These are phyloP conservation scores for Ondatra zibethicus DNA, from an alignment of 2,113 vertebrate genomes.

Conservation along the genomic window DNA sequence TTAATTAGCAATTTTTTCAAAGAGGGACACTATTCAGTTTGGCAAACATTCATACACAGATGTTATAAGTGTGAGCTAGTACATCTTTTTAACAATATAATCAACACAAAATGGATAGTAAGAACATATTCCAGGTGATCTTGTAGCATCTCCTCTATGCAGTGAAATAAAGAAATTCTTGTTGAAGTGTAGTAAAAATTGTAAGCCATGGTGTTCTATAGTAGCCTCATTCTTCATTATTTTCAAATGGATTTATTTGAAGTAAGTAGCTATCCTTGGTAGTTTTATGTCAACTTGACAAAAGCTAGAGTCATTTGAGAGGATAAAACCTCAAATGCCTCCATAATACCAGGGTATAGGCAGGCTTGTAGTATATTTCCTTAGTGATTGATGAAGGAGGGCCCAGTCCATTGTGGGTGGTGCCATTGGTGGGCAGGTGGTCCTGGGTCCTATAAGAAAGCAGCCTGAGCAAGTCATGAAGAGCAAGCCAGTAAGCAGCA, in stretches of 20 bases:
- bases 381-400: neutral
- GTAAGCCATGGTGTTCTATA: neutral
- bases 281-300: neutral
- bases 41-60: neutral
- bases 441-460: neutral
- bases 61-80: neutral
- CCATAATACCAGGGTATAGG: neutral
- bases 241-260: neutral
- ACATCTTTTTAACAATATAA: neutral
- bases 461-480: neutral
- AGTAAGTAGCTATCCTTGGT: neutral
- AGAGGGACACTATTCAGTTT: neutral
- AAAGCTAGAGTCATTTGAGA: neutral
- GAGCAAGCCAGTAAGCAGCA: neutral
- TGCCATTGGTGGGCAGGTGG: neutral
- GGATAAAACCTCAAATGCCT: neutral
- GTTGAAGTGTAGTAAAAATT: neutral
- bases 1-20: neutral
- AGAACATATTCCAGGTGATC: neutral
- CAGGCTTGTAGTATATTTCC: neutral
- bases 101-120: slow-evolving; percentile 11
- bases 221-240: neutral
- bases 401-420: neutral
- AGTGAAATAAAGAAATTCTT: neutral
- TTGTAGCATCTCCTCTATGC: neutral